Base-by-base conservation (phyloP, 1,140 invertebrate genomes). In the Ceratosolen solmsi region DNA sequence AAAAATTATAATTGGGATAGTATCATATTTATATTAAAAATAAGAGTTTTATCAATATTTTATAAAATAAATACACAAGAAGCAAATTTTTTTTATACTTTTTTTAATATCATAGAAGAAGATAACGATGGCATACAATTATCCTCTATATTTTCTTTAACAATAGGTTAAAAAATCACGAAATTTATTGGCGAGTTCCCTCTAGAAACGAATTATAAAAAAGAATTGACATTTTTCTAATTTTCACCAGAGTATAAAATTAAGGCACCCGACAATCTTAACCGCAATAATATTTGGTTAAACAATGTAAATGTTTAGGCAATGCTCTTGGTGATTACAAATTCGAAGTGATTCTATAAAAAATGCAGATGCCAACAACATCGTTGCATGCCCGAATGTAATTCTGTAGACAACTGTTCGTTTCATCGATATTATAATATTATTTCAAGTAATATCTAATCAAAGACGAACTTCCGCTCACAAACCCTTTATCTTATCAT, bases 101-200 rank as follows among this genome's bases (percentile, higher is more conserved):
- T 65, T 2, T 65, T 77, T 77, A 65, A 65, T 65, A 77, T 51
- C 25, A 65, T 33, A 76, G 63, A 76, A 41, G 36, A 65, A 68
- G 74, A 77, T 77, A 63, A 41, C 41, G 60, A 77, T 36, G 51
- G 20, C n/a, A 30, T 76, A 63, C 58, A 63, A 27, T 75, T 30
- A 25, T 76, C 33, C 13, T 75, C 13, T 63, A 8, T 65, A 65
- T 33, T 17, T 77, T 51, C 65, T 25, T 77, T 36, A 77, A 76
- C 56, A 77, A 65, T 63, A 77, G 15, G n/a, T 51, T 65, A 65
- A 77, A n/a, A 77, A 77, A 77, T 65, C 58, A 65, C 58, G 65
- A 49, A 75, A 33, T 65, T 77, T 27, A 65, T 77, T 76, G 51
- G 22, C 27, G 38, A 65, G 60, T 51, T 65, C 65, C 60, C 0